phyloP scores from a whole-genome alignment of 2,797 vertebrate species.

The Cirrhinus molitorella region DNA sequence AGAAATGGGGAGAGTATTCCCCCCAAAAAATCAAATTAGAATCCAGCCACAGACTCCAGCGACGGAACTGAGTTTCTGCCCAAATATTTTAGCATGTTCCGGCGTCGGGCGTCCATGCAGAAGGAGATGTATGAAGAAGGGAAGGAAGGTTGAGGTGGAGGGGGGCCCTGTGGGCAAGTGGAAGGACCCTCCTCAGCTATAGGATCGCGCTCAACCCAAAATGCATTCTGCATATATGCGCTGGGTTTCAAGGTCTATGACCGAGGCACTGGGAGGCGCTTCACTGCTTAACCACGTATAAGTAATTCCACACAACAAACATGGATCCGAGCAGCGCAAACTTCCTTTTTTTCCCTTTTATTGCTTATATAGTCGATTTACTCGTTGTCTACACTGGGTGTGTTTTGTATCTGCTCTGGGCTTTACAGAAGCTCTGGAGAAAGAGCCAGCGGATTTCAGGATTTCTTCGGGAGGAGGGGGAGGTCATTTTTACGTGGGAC shows the following conservation, averaged over 20 bases:
- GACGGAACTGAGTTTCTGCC: constrained; percentile 64
- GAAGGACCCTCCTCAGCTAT: constrained; percentile 67
- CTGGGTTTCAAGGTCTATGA: constrained; percentile 64
- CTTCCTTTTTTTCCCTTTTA: constrained; percentile 13
- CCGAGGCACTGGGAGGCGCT: constrained; percentile 74
- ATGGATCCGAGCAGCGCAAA: constrained; percentile 50
- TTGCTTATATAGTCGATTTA: constrained; percentile 20
- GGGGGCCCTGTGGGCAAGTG: constrained; percentile 61
- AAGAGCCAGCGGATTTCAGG: constrained; percentile 21
- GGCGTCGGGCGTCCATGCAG: constrained; percentile 64
- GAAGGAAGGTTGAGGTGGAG: constrained; percentile 45
- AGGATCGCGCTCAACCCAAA: constrained; percentile 61
- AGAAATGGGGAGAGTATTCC: constrained; percentile 69
- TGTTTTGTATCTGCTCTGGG: constrained; percentile 27
- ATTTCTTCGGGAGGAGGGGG: constrained; percentile 20
- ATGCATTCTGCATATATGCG: constrained; percentile 69
- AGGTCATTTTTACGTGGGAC: neutral
- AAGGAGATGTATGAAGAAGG: constrained; percentile 9
- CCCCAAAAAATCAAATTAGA: constrained; percentile 72
- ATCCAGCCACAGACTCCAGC: constrained; percentile 65
- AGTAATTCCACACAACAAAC: constrained; percentile 67
- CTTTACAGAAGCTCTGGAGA: constrained; percentile 39
- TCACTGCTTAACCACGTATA: constrained; percentile 72
- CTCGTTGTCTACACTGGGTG: constrained; percentile 12
- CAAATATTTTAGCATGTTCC: constrained; percentile 75